Evolutionary conservation across 2,888 invertebrate species (phyloP), one percentile per base, ranked within the genome.

Genomic region (Oligia fasciuncula): DNA sequence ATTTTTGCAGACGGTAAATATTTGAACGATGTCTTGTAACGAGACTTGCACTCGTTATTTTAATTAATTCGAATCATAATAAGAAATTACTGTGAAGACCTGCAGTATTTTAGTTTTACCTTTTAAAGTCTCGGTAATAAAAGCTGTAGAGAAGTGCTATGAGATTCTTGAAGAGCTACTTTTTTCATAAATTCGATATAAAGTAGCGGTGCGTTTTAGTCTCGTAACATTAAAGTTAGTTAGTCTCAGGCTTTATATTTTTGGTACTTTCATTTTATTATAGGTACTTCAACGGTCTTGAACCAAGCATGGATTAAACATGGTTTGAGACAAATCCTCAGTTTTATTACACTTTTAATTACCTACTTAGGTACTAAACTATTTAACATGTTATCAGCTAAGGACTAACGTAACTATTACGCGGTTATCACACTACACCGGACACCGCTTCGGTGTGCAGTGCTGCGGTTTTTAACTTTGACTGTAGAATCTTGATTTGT

Each of bases 1-100:
- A 49, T 67, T 67, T 71, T 84, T 66, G 23, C 46, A 67, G 46
- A 67, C 62, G 29, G 35, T 77, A 70, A 68, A 85, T 85, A 80
- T 69, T 73, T 69, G 8, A 29, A 62, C 51, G 51, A 57, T 13
- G 13, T 29, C 67, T 85, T 43, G 49, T 43, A 60, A 72, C 35
- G 40, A 74, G 29, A 67, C 35, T 81, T 74, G 67, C 40, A 74
- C 51, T 23, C 23, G 14, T 81, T 77, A 62, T 54, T 85, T 72
- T 80, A 46, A 72, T 68, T 85, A 81, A 81, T 60, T 23, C 60
- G 19, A 73, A 69, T 60, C 0, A 63, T 57, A 70, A 79, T 66
- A 43, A n/a, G n/a, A 80, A 65, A 81, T 51, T 23, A 60, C n/a
- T n/a, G 11, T 40, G 23, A 73, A 73, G 6, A 69, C 23, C 35